These are phyloP conservation scores for Agonopterix heracliana DNA, from an alignment of 2,888 invertebrate genomes.

Conservation along the genomic window DNA sequence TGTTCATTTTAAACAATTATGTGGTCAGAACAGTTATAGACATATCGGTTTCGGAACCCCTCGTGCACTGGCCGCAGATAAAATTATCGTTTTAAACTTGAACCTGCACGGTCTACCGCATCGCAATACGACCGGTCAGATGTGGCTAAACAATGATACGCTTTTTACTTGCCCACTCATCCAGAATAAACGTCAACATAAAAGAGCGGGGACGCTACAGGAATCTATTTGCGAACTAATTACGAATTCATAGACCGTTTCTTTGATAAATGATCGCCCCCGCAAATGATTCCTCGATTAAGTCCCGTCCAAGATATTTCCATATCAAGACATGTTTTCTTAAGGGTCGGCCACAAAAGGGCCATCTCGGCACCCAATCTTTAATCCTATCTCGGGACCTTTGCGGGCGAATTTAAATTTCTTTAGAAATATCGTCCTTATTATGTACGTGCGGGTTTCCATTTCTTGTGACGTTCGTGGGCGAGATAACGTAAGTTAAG, in stretches of 20 bases:
- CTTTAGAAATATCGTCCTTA: constrained; percentile 77
- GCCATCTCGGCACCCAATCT: constrained; percentile 74
- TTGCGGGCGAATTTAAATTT: constrained; percentile 77
- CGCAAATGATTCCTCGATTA: constrained; percentile 71
- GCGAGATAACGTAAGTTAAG: constrained; percentile 75
- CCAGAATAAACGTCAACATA: constrained; percentile 59
- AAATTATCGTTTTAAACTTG: constrained; percentile 66
- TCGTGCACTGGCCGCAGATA: constrained; percentile 16
- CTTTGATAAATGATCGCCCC: constrained; percentile 64
- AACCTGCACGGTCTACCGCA: constrained; percentile 53
- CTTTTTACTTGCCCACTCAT: constrained; percentile 55
- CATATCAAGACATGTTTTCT: constrained; percentile 77
- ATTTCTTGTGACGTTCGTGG: constrained; percentile 71
- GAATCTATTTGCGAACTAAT: constrained; percentile 50
- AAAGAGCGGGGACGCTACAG: constrained; percentile 28
- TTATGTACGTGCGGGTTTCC: constrained; percentile 75
- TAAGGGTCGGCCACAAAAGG: constrained; percentile 75
- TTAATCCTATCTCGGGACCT: constrained; percentile 77
- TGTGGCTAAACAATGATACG: constrained; percentile 43
- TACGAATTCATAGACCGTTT: constrained; percentile 61
- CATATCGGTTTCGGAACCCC: constrained; percentile 17
- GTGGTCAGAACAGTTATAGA: constrained; percentile 20
- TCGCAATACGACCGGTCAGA: constrained; percentile 56
- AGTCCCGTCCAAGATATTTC: constrained; percentile 69
- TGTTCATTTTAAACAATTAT: constrained; percentile 15